Conservation (phyloP, 2,888 invertebrate species). For the Melinopterus prodromus region DNA sequence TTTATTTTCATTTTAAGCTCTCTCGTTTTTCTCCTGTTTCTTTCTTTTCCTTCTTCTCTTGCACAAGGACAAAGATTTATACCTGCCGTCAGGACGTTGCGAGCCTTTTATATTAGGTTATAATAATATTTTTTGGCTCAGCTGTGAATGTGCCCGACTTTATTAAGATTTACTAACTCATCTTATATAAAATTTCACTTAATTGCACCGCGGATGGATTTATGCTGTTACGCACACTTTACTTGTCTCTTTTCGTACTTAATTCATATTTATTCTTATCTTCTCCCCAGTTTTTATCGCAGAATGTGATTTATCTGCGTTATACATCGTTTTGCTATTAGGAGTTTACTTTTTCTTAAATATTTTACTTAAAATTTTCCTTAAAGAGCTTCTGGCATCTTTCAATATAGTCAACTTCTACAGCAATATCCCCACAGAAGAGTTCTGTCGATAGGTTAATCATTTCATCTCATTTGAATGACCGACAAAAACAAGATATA, state of each 20-base stretch:
- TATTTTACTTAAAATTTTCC: too few relatives aligned
- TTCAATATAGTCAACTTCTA: too few relatives aligned
- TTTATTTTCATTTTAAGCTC: conserved; percentile 60
- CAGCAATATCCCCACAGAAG: too few relatives aligned
- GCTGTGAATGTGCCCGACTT: conserved; percentile 35
- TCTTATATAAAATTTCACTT: conserved; percentile 36
- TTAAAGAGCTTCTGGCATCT: too few relatives aligned
- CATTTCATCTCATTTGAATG: too few relatives aligned
- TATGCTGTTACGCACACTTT: conserved; percentile 27
- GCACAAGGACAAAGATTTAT: conserved; percentile 56
- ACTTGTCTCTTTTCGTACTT: background rate
- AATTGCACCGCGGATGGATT: conserved; percentile 37
- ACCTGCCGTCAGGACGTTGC: conserved; percentile 54
- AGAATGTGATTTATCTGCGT: background rate
- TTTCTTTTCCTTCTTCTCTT: conserved; percentile 36
- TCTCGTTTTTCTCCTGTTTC: conserved; percentile 59
- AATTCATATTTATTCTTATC: background rate
- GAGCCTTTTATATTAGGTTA: conserved; percentile 60
- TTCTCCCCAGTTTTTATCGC: background rate
- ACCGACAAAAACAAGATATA: too few relatives aligned
- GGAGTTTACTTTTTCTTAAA: too few relatives aligned
- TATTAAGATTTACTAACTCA: conserved; percentile 39
- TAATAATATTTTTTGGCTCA: conserved; percentile 55
- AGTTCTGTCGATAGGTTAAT: too few relatives aligned
- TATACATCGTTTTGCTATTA: too few relatives aligned